Percentiles rank a stretch among this genome's conserved stretches.
Evolutionary conservation across 2,797 vertebrate species (phyloP).

Genomic region (Coccyzus lansbergi): DNA sequence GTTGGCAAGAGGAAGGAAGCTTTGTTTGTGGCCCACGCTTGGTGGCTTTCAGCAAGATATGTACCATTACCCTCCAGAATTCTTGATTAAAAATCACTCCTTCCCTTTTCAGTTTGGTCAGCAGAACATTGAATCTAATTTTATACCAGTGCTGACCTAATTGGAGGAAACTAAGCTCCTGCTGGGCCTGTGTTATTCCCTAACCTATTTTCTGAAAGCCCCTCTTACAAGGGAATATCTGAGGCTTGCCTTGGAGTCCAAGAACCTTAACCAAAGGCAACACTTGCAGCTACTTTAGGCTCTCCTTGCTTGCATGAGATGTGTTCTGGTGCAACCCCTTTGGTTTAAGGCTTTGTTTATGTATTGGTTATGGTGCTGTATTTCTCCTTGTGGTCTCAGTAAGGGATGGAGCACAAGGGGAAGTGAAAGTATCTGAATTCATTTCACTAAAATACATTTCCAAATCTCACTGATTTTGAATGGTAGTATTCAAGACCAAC

Average conservation of each 20-base stretch:
- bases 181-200: background rate
- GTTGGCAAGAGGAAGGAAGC: background rate
- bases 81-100: conserved; percentile 31
- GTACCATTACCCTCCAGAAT: background rate
- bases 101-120: conserved; percentile 40
- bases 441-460: background rate
- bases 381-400: background rate
- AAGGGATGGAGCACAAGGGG: background rate
- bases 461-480: background rate
- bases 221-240: background rate
- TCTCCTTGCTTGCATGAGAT: background rate
- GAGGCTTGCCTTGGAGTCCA: background rate
- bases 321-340: background rate
- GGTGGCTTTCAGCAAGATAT: background rate
- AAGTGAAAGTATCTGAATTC: background rate
- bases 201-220: background rate
- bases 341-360: background rate
- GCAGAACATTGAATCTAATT: conserved; percentile 59
- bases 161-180: conserved; percentile 32
- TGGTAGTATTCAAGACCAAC: background rate
- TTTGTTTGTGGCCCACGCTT: background rate
- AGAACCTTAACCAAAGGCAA: background rate
- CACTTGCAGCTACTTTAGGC: background rate
- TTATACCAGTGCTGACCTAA: conserved; percentile 51
- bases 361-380: background rate